Base-by-base conservation (phyloP, 2,888 invertebrate species). In the Trichogramma dendrolimi region DNA sequence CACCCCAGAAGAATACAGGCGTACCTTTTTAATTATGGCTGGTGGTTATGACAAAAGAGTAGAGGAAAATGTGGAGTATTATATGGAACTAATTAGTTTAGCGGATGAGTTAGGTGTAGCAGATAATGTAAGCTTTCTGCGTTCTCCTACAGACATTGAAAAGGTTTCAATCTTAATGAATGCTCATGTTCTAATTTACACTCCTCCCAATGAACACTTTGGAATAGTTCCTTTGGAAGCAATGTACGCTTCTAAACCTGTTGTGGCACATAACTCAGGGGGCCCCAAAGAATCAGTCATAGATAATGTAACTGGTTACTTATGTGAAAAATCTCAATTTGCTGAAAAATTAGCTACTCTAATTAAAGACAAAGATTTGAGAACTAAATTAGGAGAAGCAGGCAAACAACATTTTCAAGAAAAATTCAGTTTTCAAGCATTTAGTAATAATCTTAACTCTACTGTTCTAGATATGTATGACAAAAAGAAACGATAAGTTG, bases 151-250 rank as follows among this genome's bases (percentile, higher is more conserved):
- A 55, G 96, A 98, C 75, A 80, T 83, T 48, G 85, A 89, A 60
- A 99, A 99, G 80, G 84, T 91, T 5, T 85, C 88, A 10, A 80
- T 99, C 27, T 81, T 99, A n/a, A 81, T 85, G 44, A 81, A 86
- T 61, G 89, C 92, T 69, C 85, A 87, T 59, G 90, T 92, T 67
- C 81, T 99, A 27, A 75, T 99, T 38, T 99, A 99, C 75, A 99
- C 99, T 6, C 99, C 99, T 2, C 87, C 90, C 4, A 92, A 92
- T 76, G 99, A 99, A 79, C 99, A 99, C 81, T 99, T 99, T 82
- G 99, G 99, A 5, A 99, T 99, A 72, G 99, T 99, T 6, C 99
- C 99, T 0, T 82, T 99, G 58, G 99, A 99, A 83, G 96, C 97
- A 0, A 99, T 99, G 99, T 93, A 93, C 75, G 87, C 89, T 76